phyloP scores from a whole-genome alignment of 2,797 vertebrate species.

The Lepus townsendii region DNA sequence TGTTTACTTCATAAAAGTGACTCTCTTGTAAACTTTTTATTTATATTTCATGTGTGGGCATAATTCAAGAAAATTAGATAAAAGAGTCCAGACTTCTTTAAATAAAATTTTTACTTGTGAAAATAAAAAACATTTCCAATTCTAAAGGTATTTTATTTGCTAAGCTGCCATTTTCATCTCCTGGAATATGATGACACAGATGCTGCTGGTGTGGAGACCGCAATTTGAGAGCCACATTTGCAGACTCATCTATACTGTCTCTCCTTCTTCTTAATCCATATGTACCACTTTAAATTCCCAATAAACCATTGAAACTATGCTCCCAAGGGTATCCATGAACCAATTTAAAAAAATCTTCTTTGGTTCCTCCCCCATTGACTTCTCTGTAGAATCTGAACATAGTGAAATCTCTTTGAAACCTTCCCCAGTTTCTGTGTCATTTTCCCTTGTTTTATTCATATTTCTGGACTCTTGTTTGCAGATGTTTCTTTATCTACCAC shows the following conservation, averaged over 20 bases:
- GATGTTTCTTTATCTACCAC: not conserved
- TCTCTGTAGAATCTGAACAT: not conserved
- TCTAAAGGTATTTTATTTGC: not conserved
- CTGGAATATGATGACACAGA: not conserved
- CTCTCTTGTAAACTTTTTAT: not conserved
- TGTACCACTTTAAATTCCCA: too few relatives aligned
- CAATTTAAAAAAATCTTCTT: not conserved
- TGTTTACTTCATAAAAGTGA: not conserved
- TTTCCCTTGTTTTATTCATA: not conserved
- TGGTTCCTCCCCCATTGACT: not conserved
- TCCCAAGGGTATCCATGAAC: not conserved
- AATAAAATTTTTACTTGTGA: conserved; percentile 6
- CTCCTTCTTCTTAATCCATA: not conserved
- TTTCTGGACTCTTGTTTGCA: not conserved
- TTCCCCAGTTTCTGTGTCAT: not conserved
- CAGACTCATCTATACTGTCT: not conserved
- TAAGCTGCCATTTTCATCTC: not conserved
- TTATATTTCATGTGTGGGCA: not conserved
- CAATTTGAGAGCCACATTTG: not conserved
- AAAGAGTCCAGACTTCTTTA: not conserved
- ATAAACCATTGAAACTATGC: not conserved
- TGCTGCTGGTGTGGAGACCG: not conserved
- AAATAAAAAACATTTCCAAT: not conserved
- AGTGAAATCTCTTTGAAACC: not conserved
- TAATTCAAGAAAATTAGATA: not conserved